Evolutionary conservation across 2,888 invertebrate genomes (phyloP), one percentile per base, ranked within the genome.

Genomic region (Meiosimyza decipiens): DNA sequence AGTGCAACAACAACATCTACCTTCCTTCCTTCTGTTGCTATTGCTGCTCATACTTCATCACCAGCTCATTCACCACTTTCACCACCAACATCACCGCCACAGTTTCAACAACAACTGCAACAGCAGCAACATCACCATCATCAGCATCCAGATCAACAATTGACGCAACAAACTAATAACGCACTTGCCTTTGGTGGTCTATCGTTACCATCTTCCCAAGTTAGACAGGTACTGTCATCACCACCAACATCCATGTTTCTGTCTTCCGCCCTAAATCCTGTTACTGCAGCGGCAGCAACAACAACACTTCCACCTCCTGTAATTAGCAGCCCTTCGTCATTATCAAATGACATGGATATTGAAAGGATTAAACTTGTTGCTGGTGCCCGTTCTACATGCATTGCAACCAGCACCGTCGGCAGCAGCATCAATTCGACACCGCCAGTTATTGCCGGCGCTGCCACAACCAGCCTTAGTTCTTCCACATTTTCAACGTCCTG

Each of bases 361-460:
- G 87, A 87, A 79, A 82, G 87, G 78, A 82, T 87, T 76, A 87
- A 87, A 77, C 80, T 87, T 80, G 86, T 87, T 62, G 85, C 85
- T 49, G 84, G 80, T 0, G 80, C 82, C 67, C 79, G 76, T 13
- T 74, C 82, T 9, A 76, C 80, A 22, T 72, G 79, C 40, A 71
- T 76, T 40, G 78, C 81, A 15, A 73, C 77, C 54, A 76, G 77
- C 52, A 52, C 69, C 6, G 52, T 16, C 15, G 16, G 22, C 49
- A 54, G 16, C 28, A 55, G 50, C 40, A 16, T 18, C 5, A 40
- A 64, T n/a, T 3, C 13, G 7, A 28, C 51, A 52, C 33, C 66
- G 9, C 47, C 67, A 15, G 63, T 9, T 11, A 49, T 63, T 15
- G 78, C 76, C n/a, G 78, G 71, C 6, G 62, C 74, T 2, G 67